Conservation (phyloP, 1,140 invertebrate genomes). For the Drosophila albomicans region DNA sequence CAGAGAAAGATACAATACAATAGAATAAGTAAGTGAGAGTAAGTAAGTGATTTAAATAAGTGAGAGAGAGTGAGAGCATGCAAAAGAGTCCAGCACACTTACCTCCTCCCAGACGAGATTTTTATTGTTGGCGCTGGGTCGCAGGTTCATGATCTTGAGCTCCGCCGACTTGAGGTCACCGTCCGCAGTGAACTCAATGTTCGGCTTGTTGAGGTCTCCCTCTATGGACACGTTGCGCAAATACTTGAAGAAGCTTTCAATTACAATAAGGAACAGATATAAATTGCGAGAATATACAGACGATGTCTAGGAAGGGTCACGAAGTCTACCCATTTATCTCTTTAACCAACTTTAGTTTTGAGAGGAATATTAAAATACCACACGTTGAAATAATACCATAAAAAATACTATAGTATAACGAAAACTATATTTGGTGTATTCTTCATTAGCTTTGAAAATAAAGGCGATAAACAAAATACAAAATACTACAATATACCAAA, state of each 20-base stretch:
- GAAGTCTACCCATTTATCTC: neutral
- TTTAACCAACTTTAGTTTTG: too few relatives aligned
- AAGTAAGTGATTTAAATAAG: neutral
- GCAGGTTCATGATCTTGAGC: slow-evolving; percentile 96
- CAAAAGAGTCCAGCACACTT: slow-evolving; percentile 71
- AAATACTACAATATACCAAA: too few relatives aligned
- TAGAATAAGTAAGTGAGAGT: too few relatives aligned
- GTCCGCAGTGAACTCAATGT: slow-evolving; percentile 94
- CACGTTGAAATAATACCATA: too few relatives aligned
- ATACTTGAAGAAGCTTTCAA: slow-evolving; percentile 88
- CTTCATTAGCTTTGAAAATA: too few relatives aligned
- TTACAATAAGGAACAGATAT: neutral
- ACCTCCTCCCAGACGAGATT: slow-evolving; percentile 96
- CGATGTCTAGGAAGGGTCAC: neutral
- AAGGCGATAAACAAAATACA: too few relatives aligned
- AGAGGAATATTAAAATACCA: too few relatives aligned
- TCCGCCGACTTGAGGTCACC: slow-evolving; percentile 94
- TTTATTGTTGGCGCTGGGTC: slow-evolving; percentile 90
- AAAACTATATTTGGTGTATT: too few relatives aligned
- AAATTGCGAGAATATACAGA: neutral
- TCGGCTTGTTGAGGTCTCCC: slow-evolving; percentile 91
- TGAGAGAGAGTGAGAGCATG: slow-evolving; percentile 52
- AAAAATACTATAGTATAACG: too few relatives aligned
- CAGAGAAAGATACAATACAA: slow-evolving; percentile 12
- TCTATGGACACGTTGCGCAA: slow-evolving; percentile 94